Conservation (phyloP, 2,113 vertebrate species). For the Scolopax mira region DNA sequence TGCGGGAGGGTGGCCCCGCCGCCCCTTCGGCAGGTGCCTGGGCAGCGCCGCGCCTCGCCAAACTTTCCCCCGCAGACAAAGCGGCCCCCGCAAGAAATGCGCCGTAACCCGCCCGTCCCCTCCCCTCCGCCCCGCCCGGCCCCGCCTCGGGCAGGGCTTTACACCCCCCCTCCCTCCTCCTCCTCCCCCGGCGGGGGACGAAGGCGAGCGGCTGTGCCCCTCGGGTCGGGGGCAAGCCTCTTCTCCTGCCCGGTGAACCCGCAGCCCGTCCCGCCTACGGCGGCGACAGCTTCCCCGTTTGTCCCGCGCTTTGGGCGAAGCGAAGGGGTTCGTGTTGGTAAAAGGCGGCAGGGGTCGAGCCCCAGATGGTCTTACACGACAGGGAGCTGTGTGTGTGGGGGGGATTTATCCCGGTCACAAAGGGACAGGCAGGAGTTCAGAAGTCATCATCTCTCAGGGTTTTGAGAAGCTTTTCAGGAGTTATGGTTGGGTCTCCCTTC, state of each 20-base stretch:
- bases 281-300: rapidly evolving
- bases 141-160: not conserved
- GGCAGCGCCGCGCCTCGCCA: not conserved
- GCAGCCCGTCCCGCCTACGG: not conserved
- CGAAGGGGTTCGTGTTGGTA: rapidly evolving
- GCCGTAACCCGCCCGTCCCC: not conserved
- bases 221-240: not conserved
- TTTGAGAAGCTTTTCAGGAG: rapidly evolving
- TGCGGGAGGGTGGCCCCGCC: not conserved
- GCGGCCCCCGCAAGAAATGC: not conserved
- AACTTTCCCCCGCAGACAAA: slow-evolving; percentile 40
- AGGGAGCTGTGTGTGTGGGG: no score
- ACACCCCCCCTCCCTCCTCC: not conserved
- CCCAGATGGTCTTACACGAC: rapidly evolving
- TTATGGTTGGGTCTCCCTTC: not conserved
- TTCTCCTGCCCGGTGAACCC: not conserved
- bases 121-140: not conserved
- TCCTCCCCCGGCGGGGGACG: not conserved
- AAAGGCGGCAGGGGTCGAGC: not conserved
- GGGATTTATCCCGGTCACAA: rapidly evolving
- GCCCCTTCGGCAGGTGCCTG: not conserved
- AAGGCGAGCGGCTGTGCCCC: no score
- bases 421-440: rapidly evolving
- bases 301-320: not conserved
- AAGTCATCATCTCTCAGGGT: rapidly evolving